Base-by-base conservation (phyloP, 1,140 invertebrate species). In the Drosophila albomicans region DNA sequence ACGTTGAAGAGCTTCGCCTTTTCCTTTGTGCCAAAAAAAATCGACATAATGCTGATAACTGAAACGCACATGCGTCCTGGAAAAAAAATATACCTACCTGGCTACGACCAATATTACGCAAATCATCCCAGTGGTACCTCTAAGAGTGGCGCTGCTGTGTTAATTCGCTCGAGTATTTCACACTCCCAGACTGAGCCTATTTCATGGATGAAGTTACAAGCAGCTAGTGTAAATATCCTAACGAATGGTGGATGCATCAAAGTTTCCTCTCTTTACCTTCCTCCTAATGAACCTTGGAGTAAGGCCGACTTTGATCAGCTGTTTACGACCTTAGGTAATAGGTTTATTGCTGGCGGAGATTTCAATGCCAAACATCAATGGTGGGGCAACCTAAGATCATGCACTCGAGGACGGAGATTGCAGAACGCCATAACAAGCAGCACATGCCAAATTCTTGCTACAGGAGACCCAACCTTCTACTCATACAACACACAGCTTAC, bases 61-160 rank as follows among this genome's bases (percentile, higher is more conserved):
- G 41, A 61, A n/a, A 43, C 41, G 20, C 57, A 61, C 10, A 49
- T 61, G 43, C 38, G 57, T 30, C 6, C 43, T 59, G n/a, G 8
- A 20, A 38, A 15, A 64, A 64, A 63, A 38, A 11, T 48, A 32
- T 63, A 63, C 49, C 8, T 66, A 45, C 69, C 52, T 38, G 61
- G 45, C 6, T 72, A 57, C 30, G 63, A 67, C 8, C 45, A 73
- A 61, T 73, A 61, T 1, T 52, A 43, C 38, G 48, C 41, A 8
- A 58, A 70, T 63, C 51, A 64, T 15, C 41, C 68, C 13, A 71
- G 68, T 13, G 61, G 16, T 1, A 71, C 58, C 11, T 15, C 58
- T 11, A 70, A 70, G 45, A 25, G 41, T 25, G 58, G 68, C 1
- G 45, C 58, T 54, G 52, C 43, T 5, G 28, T 62, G 25, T n/a